Evolutionary conservation across 2,797 vertebrate species (phyloP).

Genomic region (Mormyrus proboscirostris): DNA sequence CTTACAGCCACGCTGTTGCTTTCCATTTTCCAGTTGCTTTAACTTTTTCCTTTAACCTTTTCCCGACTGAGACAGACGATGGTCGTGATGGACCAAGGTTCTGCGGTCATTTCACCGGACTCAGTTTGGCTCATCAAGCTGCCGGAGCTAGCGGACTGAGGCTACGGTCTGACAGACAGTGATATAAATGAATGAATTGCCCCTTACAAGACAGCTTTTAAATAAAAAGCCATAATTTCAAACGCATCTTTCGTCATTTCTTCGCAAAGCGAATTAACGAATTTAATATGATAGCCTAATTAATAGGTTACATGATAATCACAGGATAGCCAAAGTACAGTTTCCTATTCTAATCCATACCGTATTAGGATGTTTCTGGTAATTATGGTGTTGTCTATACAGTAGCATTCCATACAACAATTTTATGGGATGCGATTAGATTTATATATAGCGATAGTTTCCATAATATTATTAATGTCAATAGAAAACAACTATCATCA

Average conservation of each 20-base stretch:
- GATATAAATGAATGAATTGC: not conserved
- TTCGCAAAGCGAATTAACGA: not conserved
- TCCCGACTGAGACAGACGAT: not conserved
- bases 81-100: not conserved
- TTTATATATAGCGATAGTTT: constrained; percentile 29
- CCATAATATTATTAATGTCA: constrained; percentile 19
- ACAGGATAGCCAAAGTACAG: not conserved
- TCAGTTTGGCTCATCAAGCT: not conserved
- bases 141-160: not conserved
- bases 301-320: not conserved
- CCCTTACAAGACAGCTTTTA: not conserved
- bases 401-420: not conserved
- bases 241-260: not conserved
- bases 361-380: not conserved
- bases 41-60: too few species aligned
- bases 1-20: not conserved
- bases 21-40: not conserved
- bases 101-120: not conserved
- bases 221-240: not conserved
- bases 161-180: not conserved
- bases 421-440: constrained; percentile 21
- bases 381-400: not conserved
- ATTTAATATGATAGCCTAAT: not conserved
- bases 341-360: not conserved
- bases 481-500: constrained; percentile 19